Conservation (phyloP, 2,113 vertebrate genomes). For the Lophochroa leadbeateri region DNA sequence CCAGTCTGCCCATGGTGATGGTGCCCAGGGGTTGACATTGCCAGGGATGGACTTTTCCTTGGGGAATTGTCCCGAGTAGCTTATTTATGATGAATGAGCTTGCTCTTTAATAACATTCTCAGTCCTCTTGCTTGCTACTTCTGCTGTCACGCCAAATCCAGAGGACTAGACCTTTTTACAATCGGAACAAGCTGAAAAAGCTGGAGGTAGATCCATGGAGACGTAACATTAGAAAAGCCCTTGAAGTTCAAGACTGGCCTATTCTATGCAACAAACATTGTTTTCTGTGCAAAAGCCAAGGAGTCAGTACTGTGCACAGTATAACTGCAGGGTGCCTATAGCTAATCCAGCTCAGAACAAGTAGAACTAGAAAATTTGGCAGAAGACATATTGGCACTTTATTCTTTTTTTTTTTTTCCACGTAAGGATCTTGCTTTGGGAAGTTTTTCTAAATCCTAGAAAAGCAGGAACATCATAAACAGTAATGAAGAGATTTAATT, state of each 20-base stretch:
- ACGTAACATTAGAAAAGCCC: neutral
- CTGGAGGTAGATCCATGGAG: neutral
- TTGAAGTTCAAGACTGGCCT: neutral
- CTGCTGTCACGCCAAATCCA: neutral
- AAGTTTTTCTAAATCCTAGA: neutral
- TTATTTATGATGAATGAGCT: neutral
- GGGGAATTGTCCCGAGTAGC: neutral
- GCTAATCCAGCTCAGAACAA: neutral
- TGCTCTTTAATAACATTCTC: neutral
- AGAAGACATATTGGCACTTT: neutral
- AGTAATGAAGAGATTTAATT: neutral
- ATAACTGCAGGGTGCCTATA: neutral
- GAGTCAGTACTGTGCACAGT: neutral
- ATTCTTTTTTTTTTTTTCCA: neutral
- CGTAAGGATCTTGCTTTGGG: neutral
- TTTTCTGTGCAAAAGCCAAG: neutral
- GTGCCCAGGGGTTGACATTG: neutral
- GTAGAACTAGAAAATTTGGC: neutral
- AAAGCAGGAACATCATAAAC: neutral
- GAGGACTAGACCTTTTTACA: neutral
- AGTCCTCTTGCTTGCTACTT: neutral
- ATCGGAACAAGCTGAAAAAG: neutral
- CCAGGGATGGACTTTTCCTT: neutral
- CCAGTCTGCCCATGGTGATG: neutral
- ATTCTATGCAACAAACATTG: neutral